A percentile compares a stretch with the other conserved stretches of the same genome.
phyloP scores from a whole-genome alignment of 2,888 invertebrate species.

The Drosophila sordidula region DNA sequence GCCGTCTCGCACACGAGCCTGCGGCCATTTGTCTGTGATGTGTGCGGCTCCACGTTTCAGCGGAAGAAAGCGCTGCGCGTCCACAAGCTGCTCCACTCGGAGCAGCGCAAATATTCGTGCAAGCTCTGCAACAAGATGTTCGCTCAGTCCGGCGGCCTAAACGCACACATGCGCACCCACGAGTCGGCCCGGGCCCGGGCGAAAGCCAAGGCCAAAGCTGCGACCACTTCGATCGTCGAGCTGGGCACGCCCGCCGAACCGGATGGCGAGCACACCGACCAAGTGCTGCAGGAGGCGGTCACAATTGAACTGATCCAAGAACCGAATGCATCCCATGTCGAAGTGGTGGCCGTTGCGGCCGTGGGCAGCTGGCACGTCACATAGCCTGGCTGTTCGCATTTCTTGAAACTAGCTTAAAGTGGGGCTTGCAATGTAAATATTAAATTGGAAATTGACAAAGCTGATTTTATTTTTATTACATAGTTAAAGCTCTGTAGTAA shows the following conservation, averaged over 20 bases:
- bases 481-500: too few relatives aligned
- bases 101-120: conserved; percentile 79
- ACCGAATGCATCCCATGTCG: conserved; percentile 30
- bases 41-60: conserved; percentile 82
- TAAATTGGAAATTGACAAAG: not conserved
- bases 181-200: conserved; percentile 37
- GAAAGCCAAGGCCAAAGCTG: conserved; percentile 17
- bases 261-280: not conserved
- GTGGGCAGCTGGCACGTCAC: conserved; percentile 37
- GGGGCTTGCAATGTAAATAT: conserved; percentile 17
- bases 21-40: conserved; percentile 77
- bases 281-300: conserved; percentile 26
- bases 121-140: conserved; percentile 81
- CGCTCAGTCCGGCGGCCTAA: conserved; percentile 82
- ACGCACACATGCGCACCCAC: conserved; percentile 82
- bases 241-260: not conserved
- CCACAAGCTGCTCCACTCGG: conserved; percentile 80
- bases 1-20: conserved; percentile 81
- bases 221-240: not conserved
- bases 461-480: too few relatives aligned
- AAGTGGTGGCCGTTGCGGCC: conserved; percentile 40
- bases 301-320: conserved; percentile 35
- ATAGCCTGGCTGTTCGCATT: conserved; percentile 10
- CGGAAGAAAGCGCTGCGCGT: conserved; percentile 83
- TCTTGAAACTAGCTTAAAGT: not conserved